These are phyloP conservation scores for Catostomus latipinnis DNA, from an alignment of 2,797 vertebrate genomes.

Conservation along the genomic window DNA sequence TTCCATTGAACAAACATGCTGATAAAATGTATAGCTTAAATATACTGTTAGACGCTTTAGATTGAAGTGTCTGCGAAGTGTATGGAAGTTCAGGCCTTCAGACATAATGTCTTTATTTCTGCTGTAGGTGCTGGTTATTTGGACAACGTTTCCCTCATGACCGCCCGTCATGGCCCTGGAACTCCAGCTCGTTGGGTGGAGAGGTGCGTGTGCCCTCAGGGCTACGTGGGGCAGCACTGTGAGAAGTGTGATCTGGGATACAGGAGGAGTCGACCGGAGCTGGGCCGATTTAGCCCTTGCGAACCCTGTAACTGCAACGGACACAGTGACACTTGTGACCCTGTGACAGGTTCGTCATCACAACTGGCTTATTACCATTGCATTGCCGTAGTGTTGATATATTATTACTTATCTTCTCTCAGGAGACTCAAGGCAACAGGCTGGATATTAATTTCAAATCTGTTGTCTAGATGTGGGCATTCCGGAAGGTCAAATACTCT, in stretches of 20 bases:
- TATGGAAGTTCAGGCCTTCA: not conserved
- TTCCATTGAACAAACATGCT: too few relatives aligned
- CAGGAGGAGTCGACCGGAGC: slow-evolving; percentile 80
- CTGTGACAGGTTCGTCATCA: slow-evolving; percentile 80
- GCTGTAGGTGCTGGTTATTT: slow-evolving; percentile 89
- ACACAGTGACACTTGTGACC: slow-evolving; percentile 89
- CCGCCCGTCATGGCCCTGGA: slow-evolving; percentile 80
- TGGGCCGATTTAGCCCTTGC: slow-evolving; percentile 88
- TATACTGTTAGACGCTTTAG: too few relatives aligned
- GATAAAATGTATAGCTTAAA: too few relatives aligned
- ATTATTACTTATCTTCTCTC: not conserved
- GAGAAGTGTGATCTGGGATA: slow-evolving; percentile 89
- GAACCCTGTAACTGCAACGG: slow-evolving; percentile 90
- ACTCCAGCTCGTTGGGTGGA: slow-evolving; percentile 90
- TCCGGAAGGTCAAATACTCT: not conserved
- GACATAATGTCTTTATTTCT: not conserved
- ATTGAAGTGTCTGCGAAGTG: too few relatives aligned
- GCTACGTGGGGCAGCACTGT: slow-evolving; percentile 93
- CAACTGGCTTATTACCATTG: not conserved
- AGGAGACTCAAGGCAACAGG: not conserved
- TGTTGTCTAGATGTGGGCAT: not conserved
- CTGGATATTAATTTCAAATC: not conserved
- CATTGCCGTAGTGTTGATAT: not conserved
- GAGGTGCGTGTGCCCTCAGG: slow-evolving; percentile 88
- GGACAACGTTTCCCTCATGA: slow-evolving; percentile 86